phyloP scores from a whole-genome alignment of 2,113 vertebrate species.

The Baryphthengus martii region DNA sequence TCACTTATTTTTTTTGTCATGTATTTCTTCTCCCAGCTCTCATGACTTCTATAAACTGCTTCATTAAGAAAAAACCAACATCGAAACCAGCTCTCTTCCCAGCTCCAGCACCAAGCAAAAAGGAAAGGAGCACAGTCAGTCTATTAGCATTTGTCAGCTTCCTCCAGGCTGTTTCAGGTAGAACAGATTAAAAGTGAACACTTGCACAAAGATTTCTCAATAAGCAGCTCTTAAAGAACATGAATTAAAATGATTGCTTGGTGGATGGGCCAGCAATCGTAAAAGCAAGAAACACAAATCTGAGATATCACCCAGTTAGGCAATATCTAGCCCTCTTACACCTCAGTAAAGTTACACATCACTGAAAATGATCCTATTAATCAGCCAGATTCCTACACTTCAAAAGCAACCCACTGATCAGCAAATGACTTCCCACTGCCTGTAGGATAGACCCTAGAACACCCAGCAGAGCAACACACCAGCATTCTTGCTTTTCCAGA shows the following conservation, averaged over 20 bases:
- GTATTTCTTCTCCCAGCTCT: background rate
- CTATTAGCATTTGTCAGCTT: background rate
- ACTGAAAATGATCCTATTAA: background rate
- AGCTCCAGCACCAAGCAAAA: background rate
- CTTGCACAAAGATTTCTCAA: background rate
- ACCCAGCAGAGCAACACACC: background rate
- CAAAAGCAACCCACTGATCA: background rate
- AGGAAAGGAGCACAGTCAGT: background rate
- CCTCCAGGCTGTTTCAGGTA: background rate
- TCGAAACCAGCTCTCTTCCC: background rate
- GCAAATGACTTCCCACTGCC: rapidly evolving
- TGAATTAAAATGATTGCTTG: background rate
- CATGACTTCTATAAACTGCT: background rate
- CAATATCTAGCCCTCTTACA: slow-evolving; percentile 11
- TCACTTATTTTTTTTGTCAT: background rate
- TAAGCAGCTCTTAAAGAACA: background rate
- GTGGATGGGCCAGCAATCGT: background rate
- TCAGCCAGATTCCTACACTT: slow-evolving; percentile 1
- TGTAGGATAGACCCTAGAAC: background rate
- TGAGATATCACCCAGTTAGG: background rate
- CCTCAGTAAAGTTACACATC: background rate
- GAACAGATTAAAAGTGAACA: background rate
- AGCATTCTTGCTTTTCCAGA: background rate
- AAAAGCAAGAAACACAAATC: background rate
- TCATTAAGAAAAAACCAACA: background rate